Base-by-base conservation (phyloP, 2,113 vertebrate genomes). In the Austrofundulus limnaeus region DNA sequence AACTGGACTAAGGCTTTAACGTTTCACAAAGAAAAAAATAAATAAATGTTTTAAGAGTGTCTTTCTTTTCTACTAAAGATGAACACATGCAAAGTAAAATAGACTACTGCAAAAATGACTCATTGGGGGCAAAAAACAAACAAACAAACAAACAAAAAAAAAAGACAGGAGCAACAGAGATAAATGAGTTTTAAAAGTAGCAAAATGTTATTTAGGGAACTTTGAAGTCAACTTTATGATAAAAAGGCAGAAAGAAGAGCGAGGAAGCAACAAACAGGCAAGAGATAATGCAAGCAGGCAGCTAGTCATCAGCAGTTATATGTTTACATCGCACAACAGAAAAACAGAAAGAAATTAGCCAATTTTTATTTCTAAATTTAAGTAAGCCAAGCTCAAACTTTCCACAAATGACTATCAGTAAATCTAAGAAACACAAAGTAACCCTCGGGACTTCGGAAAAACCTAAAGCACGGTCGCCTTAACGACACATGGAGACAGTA, bases 71-170 rank as follows among this genome's bases (percentile, higher is more conserved):
- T 77, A 48, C 75, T 58, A 64, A 46, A 72, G 66, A 83, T 74
- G 52, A 72, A 88, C 77, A 85, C 94, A 93, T 95, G 94, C 94
- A 93, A 76, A 85, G 82, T 62, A 64, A 87, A 87, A 77, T 78
- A 71, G 75, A 61, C 61, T 59, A 25, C 23, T 51, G 64, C 24
- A n/a, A 39, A n/a, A 82, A 80, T 21, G 2, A 61, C 41, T 76
- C 28, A 28, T 28, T n/a, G n/a, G n/a, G n/a, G n/a, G n/a, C n/a
- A n/a, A n/a, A n/a, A n/a, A n/a, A n/a, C n/a, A n/a, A n/a, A n/a
- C n/a, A n/a, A n/a, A 7, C 7, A 28, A 4, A 20, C 47, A 1
- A 17, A 42, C 12, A 46, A 20, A 9, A 63, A 52, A 46, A 24
- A 34, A 0, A 49, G 59, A 77, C 39, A n/a, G n/a, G n/a, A n/a